Evolutionary conservation across 1,140 invertebrate genomes (phyloP), one percentile per base, ranked within the genome.

Genomic region (Drosophila gunungcola): DNA sequence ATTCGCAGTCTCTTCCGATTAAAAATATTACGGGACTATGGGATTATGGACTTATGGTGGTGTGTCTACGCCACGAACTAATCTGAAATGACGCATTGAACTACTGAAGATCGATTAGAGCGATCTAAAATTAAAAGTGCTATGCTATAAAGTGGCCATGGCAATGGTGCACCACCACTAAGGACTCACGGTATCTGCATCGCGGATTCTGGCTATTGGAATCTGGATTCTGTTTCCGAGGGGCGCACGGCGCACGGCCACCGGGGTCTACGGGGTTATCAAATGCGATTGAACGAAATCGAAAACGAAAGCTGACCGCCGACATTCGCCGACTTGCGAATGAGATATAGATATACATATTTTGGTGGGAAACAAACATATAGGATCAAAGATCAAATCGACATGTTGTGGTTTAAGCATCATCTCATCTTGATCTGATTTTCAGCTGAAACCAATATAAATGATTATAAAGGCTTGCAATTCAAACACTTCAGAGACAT

Each of bases 61-160:
- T 12, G 6, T 43, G n/a, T 13, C 27, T 43, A 42, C 38, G 46
- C 9, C 62, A 39, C 64, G 11, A 39, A 48, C 27, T 70, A 69
- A 70, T 70, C 67, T 48, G 12, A 49, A 70, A 69, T 70, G 67
- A 70, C 64, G 67, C 43, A 69, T 48, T 56, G 46, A 67, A 68
- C 64, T 67, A 65, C 10, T 38, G 29, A 67, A 68, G 67, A 32
- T 32, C 29, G 29, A 32, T 7, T 7, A 34, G 43, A 29, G 11
- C 16, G 64, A 34, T 56, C 64, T 56, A 48, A 70, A 48, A 34
- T 55, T 70, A 54, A 68, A 48, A 48, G 36, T 10, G 27, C 12
- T 11, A 7, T 3, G 34, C 41, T 11, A 65, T 51, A 13, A 34
- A 27, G 38, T 54, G 64, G 64, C 67, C 48, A 45, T 68, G 65